A percentile compares a stretch with the other conserved stretches of the same genome.
Evolutionary conservation across 2,888 invertebrate species (phyloP).

Genomic region (Cryptus viduatorius): DNA sequence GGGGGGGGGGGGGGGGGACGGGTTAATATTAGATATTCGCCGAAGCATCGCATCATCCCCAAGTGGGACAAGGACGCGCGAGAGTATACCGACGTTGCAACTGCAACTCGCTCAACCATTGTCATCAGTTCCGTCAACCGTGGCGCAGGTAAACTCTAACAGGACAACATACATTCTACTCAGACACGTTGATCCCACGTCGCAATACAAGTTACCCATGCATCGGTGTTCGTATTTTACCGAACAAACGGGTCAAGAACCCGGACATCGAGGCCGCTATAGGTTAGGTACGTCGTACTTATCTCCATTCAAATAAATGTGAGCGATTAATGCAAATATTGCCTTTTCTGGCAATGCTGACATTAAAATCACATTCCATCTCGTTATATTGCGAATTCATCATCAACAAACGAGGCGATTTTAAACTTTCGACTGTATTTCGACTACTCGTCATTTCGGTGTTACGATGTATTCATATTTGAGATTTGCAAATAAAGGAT

Average conservation of each 20-base stretch:
- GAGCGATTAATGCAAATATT: no score
- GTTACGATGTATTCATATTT: no score
- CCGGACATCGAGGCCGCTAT: conserved; percentile 6
- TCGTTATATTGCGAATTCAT: no score
- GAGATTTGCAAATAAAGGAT: no score
- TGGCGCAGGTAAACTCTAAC: conserved; percentile 42
- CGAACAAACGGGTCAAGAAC: conserved; percentile 46
- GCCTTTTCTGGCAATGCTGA: no score
- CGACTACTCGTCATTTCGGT: no score
- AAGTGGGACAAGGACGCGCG: conserved; percentile 70
- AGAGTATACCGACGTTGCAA: conserved; percentile 46
- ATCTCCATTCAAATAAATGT: not conserved
- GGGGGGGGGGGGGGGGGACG: conserved; percentile 4
- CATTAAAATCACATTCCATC: no score
- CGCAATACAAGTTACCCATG: not conserved
- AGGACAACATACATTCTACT: conserved; percentile 47
- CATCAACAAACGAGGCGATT: no score
- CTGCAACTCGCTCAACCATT: conserved; percentile 66
- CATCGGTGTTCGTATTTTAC: conserved; percentile 26
- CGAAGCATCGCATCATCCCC: conserved; percentile 57
- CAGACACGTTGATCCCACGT: conserved; percentile 33
- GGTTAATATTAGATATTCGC: conserved; percentile 54
- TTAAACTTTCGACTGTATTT: no score
- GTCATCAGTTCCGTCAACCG: conserved; percentile 70
- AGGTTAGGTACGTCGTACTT: not conserved